These are phyloP conservation scores for Melanotaenia parkinsoni DNA, from an alignment of 2,797 vertebrate species.

Conservation along the genomic window DNA sequence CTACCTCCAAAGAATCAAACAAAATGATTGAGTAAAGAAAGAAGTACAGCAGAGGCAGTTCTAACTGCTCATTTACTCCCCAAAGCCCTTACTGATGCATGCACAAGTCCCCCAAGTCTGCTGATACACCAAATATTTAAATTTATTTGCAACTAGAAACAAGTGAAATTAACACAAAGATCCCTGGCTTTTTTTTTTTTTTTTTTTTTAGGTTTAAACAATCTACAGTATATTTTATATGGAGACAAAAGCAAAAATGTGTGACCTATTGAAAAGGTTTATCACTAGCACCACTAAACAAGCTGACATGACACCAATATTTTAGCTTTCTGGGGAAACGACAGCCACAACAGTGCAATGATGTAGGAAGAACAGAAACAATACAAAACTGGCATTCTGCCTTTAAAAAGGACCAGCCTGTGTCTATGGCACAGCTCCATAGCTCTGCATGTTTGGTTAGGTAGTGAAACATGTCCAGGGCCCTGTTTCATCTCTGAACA, in stretches of 20 bases:
- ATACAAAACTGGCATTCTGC: slow-evolving; percentile 23
- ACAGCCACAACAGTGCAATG: slow-evolving; percentile 62
- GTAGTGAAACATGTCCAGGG: slow-evolving; percentile 40
- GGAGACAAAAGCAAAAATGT: slow-evolving; percentile 41
- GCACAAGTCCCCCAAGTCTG: background rate
- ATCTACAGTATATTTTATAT: slow-evolving; percentile 51
- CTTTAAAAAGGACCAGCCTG: slow-evolving; percentile 56
- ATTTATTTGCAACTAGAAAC: slow-evolving; percentile 52
- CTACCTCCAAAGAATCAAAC: background rate
- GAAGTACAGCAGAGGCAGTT: slow-evolving; percentile 32
- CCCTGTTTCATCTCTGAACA: slow-evolving; percentile 25
- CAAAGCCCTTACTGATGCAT: slow-evolving; percentile 20
- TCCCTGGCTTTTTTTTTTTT: slow-evolving; percentile 27
- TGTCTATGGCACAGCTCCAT: slow-evolving; percentile 56
- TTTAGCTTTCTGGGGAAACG: slow-evolving; percentile 42
- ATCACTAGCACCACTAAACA: slow-evolving; percentile 39
- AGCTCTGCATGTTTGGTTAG: slow-evolving; percentile 51
- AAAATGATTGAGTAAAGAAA: slow-evolving; percentile 28
- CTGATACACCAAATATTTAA: slow-evolving; percentile 8
- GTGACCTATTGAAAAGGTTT: slow-evolving; percentile 50
- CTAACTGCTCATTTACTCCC: background rate
- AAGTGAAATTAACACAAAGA: slow-evolving; percentile 36
- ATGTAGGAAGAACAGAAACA: slow-evolving; percentile 30
- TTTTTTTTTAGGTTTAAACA: slow-evolving; percentile 10
- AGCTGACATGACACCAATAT: slow-evolving; percentile 28